Conservation (phyloP, 2,797 vertebrate species). For the Taenioides sp. region DNA sequence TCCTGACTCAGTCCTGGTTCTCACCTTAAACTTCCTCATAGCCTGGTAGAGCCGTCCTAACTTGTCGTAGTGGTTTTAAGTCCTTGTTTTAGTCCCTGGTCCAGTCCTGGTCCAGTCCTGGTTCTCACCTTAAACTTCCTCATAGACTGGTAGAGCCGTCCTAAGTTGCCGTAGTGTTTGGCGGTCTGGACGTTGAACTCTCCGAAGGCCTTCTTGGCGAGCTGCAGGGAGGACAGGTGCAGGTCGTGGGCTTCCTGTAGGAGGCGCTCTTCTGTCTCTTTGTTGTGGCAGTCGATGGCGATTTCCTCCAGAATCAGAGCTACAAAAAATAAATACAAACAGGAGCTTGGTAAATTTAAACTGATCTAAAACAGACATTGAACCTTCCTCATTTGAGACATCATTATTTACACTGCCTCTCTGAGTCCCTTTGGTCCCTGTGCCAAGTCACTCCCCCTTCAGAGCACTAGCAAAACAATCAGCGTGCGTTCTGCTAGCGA, state of each 20-base stretch:
- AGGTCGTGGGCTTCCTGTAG: slow-evolving; percentile 97
- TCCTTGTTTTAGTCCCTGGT: too few relatives aligned
- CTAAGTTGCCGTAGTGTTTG: slow-evolving; percentile 98
- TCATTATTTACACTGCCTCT: too few relatives aligned
- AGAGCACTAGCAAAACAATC: too few relatives aligned
- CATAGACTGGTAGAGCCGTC: slow-evolving; percentile 98
- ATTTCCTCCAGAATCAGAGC: slow-evolving; percentile 98
- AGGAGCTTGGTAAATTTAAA: too few relatives aligned
- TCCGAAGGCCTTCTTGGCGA: slow-evolving; percentile 98
- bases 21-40: slow-evolving; percentile 99
- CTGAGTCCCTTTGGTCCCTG: too few relatives aligned
- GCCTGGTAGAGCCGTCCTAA: slow-evolving; percentile 97
- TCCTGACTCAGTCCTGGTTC: background rate
- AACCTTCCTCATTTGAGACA: too few relatives aligned
- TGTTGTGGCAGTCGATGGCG: slow-evolving; percentile 98
- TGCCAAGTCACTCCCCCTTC: too few relatives aligned
- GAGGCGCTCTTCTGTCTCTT: slow-evolving; percentile 96
- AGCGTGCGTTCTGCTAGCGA: too few relatives aligned
- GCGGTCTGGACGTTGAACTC: slow-evolving; percentile 99
- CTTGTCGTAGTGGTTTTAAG: slow-evolving; percentile 90
- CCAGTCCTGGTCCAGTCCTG: background rate
- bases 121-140: slow-evolving; percentile 94
- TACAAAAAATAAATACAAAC: slow-evolving; percentile 41
- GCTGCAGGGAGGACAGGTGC: slow-evolving; percentile 94
- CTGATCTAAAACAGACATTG: too few relatives aligned